Conservation (phyloP, 1,140 invertebrate species). For the Trachymyrmex cornetzi region DNA sequence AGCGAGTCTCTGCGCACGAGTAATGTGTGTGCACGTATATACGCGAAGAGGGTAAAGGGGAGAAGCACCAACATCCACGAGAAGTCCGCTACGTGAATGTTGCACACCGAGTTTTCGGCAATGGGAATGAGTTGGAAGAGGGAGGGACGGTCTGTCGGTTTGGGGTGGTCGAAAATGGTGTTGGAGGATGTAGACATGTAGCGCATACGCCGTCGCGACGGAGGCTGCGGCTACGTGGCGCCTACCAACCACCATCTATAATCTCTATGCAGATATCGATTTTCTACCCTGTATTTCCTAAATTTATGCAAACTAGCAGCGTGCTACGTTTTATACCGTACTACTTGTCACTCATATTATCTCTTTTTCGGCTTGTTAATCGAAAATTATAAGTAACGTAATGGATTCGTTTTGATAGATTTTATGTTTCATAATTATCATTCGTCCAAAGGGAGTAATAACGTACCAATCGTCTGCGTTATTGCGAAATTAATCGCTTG, state of each 20-base stretch:
- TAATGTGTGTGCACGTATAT: no score
- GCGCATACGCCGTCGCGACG: conserved; percentile 86
- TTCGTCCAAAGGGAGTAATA: background rate
- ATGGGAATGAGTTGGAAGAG: conserved; percentile 44
- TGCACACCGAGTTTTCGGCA: conserved; percentile 71
- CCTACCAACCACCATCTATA: conserved; percentile 87
- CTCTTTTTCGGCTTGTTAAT: conserved; percentile 25
- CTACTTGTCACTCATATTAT: conserved; percentile 35
- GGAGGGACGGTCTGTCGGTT: conserved; percentile 51
- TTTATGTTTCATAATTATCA: background rate
- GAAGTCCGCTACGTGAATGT: conserved; percentile 66
- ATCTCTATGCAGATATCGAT: conserved; percentile 87
- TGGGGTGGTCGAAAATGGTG: conserved; percentile 67
- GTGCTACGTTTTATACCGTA: conserved; percentile 59
- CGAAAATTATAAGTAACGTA: background rate
- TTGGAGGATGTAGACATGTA: conserved; percentile 81
- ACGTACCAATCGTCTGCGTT: background rate
- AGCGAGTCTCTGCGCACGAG: background rate
- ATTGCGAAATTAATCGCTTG: background rate
- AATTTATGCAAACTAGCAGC: conserved; percentile 87
- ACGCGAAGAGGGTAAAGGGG: background rate
- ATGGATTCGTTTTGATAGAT: background rate
- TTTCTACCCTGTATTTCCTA: conserved; percentile 87
- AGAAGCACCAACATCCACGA: conserved; percentile 66
- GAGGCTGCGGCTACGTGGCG: conserved; percentile 87